A percentile compares a stretch with the other conserved stretches of the same genome.
phyloP scores from a whole-genome alignment of 2,797 vertebrate genomes.

The Loris lydekkerianus region DNA sequence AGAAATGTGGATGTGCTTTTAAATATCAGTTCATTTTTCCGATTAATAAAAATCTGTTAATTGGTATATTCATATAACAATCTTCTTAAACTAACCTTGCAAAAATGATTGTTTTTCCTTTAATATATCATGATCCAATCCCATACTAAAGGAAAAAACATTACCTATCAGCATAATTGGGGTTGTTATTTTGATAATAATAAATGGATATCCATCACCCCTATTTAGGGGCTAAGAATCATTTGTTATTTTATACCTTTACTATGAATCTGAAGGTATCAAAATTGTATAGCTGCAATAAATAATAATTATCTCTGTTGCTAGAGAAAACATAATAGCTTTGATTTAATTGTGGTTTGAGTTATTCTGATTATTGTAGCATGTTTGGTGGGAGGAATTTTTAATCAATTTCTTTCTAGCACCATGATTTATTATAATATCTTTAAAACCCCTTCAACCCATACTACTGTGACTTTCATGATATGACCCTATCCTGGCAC shows the following conservation, averaged over 20 bases:
- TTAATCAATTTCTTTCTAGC: neutral
- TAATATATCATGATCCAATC: neutral
- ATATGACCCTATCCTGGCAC: neutral
- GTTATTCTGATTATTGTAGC: neutral
- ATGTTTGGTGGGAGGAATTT: neutral
- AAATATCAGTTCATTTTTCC: neutral
- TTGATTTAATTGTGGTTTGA: neutral
- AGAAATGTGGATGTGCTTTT: neutral
- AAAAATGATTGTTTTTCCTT: neutral
- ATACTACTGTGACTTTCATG: neutral
- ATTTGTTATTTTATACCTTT: neutral
- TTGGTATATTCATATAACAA: neutral
- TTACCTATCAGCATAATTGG: neutral
- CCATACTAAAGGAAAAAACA: neutral
- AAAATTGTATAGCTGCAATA: neutral
- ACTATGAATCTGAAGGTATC: neutral
- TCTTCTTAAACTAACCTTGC: neutral
- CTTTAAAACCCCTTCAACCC: neutral
- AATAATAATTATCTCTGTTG: neutral
- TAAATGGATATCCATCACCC: neutral
- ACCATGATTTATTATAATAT: neutral
- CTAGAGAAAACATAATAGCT: neutral
- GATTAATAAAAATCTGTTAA: neutral
- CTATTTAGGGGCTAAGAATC: neutral
- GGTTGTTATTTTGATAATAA: neutral